These are phyloP conservation scores for Nasonia giraulti DNA, from an alignment of 1,140 invertebrate genomes.

Conservation along the genomic window DNA sequence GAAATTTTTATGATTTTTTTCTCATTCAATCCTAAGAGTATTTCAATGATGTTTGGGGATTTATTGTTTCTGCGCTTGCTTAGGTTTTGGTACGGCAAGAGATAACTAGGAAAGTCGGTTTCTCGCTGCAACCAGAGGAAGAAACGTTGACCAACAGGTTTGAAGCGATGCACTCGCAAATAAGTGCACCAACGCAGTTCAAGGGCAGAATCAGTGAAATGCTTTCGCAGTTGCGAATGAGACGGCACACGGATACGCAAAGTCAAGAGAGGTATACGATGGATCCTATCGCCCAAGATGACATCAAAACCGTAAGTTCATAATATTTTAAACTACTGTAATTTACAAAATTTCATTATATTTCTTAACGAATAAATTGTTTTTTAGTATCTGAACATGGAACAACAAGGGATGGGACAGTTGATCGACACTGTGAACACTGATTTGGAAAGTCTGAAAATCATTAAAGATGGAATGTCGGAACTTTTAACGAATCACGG, in stretches of 20 bases:
- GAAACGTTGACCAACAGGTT: constrained; percentile 89
- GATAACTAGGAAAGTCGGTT: constrained; percentile 88
- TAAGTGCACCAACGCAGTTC: constrained; percentile 93
- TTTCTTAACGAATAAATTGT: neutral
- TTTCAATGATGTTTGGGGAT: constrained; percentile 35
- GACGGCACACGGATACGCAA: constrained; percentile 76
- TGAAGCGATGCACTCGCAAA: constrained; percentile 88
- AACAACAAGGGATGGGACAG: constrained; percentile 89
- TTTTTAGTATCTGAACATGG: constrained; percentile 83
- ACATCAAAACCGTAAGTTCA: constrained; percentile 77
- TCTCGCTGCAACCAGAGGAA: constrained; percentile 90
- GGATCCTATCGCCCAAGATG: constrained; percentile 78
- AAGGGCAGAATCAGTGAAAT: constrained; percentile 94
- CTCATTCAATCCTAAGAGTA: neutral
- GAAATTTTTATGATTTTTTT: constrained; percentile 2
- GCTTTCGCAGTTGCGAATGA: constrained; percentile 89
- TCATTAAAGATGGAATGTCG: constrained; percentile 86
- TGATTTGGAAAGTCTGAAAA: constrained; percentile 84
- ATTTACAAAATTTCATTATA: neutral
- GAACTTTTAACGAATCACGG: constrained; percentile 65
- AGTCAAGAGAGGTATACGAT: constrained; percentile 77
- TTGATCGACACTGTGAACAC: constrained; percentile 86
- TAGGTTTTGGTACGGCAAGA: constrained; percentile 92
- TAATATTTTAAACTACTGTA: constrained; percentile 29
- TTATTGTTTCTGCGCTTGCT: neutral